Base-by-base conservation (phyloP, 2,113 vertebrate species). In the Morone saxatilis region DNA sequence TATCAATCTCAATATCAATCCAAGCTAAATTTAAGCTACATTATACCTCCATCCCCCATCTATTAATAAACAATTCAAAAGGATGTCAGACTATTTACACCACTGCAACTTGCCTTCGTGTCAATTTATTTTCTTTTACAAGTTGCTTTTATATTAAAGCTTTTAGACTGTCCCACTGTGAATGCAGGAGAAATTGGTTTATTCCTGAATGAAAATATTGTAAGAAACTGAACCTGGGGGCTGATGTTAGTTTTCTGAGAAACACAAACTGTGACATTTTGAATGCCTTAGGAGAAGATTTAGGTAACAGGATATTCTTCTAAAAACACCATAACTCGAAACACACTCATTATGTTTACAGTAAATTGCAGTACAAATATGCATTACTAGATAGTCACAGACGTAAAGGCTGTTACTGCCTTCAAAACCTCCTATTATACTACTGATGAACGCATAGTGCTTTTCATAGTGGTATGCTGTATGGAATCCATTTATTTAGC, bases 351-450 rank as follows among this genome's bases (percentile, higher is more conserved):
- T 65, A 2, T 17, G 17, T 78, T 83, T 12, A 65, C 41, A 20
- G 61, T 53, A 57, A 69, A 70, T 54, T 19, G 74, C 25, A 69
- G 20, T 43, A 20, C 31, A 66, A 41, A 41, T 11, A 38, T 60
- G 40, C 19, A 1, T 20, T 45, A 19, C 36, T 20, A 47, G 45
- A 8, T 2, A 13, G 17, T 31, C 22, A 13, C 8, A 0, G 17
- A 62, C 12, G 16, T n/a, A 50, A 12, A 47, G 25, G 25, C 25
- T 25, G 25, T 25, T 25, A 25, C 25, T 25, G 31, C 31, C 31
- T 31, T 31, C 31, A 31, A 31, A 31, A 31, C 31, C 31, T 31
- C 31, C 31, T 31, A 31, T 31, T 31, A 31, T 31, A 31, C 31
- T 31, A 31, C 31, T 31, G 31, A 31, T 31, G 31, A 31, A 31